A percentile compares a stretch with the other conserved stretches of the same genome.
Conservation (phyloP, 2,797 vertebrate species). For the Sylvia borin region DNA sequence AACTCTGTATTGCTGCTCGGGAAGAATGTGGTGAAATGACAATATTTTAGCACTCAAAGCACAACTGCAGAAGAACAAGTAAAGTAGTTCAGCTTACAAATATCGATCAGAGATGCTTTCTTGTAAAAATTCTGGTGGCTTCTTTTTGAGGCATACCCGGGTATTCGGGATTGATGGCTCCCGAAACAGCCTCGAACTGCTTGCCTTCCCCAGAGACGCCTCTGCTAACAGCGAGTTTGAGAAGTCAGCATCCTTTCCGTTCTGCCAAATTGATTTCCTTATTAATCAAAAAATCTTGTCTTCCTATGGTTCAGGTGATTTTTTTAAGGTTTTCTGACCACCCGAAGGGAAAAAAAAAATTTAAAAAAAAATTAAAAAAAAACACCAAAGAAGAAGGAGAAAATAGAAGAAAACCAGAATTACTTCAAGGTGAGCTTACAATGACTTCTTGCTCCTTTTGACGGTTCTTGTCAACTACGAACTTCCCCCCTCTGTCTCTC, state of each 20-base stretch:
- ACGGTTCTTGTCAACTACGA: neutral
- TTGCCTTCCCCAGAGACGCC: neutral
- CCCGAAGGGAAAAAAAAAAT: rapidly evolving
- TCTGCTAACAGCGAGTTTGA: neutral
- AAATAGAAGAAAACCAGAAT: neutral
- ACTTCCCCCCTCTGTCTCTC: neutral
- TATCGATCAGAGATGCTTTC: neutral
- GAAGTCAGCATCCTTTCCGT: neutral
- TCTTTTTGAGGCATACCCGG: neutral
- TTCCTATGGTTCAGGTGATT: neutral
- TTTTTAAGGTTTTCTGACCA: neutral
- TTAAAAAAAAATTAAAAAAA: neutral
- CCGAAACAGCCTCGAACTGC: neutral
- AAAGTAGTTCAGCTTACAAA: neutral
- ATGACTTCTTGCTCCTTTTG: neutral
- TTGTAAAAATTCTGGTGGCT: neutral
- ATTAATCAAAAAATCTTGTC: conserved; percentile 11
- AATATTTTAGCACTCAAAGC: neutral
- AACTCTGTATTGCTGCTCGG: neutral
- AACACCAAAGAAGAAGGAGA: rapidly evolving
- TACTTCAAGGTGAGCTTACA: neutral
- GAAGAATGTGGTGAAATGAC: neutral
- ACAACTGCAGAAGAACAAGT: neutral
- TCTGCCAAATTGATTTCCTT: conserved; percentile 32
- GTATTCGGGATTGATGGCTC: neutral